These are phyloP conservation scores for Acleris emargana DNA, from an alignment of 2,888 invertebrate genomes.

Conservation along the genomic window DNA sequence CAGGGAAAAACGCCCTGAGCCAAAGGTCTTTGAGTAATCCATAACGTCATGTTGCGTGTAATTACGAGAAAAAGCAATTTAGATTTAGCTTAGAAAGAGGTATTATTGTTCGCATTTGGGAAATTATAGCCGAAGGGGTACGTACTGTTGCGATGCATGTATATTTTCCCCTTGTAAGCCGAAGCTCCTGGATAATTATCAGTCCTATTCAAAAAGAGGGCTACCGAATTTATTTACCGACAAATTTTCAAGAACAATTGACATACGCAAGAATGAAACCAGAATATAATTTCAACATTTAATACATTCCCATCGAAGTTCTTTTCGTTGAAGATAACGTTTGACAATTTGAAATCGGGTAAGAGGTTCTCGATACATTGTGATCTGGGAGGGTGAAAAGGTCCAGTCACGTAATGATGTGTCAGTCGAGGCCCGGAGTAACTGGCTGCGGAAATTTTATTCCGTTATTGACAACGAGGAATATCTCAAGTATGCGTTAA, in stretches of 20 bases:
- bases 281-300: neutral
- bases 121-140: conserved; percentile 2
- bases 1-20: conserved; percentile 60
- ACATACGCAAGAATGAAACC: neutral
- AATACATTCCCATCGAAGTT: neutral
- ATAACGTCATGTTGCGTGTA: conserved; percentile 45
- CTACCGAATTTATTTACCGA: neutral
- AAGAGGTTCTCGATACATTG: conserved; percentile 49
- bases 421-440: conserved; percentile 61
- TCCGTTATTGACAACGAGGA: conserved; percentile 63
- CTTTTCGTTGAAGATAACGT: conserved; percentile 15
- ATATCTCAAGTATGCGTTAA: conserved; percentile 48
- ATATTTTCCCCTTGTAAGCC: neutral
- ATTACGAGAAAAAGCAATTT: conserved; percentile 50
- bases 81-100: conserved; percentile 40
- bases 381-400: conserved; percentile 60
- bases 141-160: neutral
- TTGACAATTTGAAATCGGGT: conserved; percentile 32
- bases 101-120: conserved; percentile 11
- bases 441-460: conserved; percentile 66
- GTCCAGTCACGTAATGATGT: conserved; percentile 73
- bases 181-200: neutral
- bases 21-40: conserved; percentile 65
- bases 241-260: neutral
- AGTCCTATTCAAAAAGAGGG: neutral